phyloP scores from a whole-genome alignment of 2,797 vertebrate species.

The Liasis olivaceus region DNA sequence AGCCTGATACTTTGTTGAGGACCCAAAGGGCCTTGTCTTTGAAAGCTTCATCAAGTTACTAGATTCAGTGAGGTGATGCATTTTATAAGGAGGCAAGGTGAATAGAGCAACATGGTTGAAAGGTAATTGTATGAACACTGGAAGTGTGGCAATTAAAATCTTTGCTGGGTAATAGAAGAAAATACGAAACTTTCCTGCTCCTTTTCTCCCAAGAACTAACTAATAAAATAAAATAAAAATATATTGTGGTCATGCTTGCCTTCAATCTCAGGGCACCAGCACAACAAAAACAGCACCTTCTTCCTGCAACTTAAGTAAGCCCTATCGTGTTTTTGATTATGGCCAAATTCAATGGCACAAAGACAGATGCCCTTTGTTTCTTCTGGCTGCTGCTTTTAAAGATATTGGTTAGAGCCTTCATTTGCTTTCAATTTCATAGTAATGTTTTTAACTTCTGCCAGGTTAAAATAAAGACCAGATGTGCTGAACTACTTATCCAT shows the following conservation, averaged over 20 bases:
- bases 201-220: too few species aligned
- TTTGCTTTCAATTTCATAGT: conserved; percentile 9
- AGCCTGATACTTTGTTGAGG: not conserved
- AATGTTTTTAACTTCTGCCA: conserved; percentile 6
- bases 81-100: not conserved
- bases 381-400: not conserved
- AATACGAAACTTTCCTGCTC: not conserved
- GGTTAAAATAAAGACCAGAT: conserved; percentile 24
- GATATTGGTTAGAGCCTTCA: not conserved
- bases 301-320: not conserved
- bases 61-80: not conserved
- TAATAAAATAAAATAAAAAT: too few species aligned
- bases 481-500: not conserved
- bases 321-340: not conserved
- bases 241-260: not conserved
- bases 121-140: not conserved
- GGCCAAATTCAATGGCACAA: not conserved
- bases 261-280: not conserved
- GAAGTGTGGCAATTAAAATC: not conserved
- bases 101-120: not conserved
- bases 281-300: not conserved
- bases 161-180: not conserved
- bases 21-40: not conserved
- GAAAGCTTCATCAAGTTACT: not conserved
- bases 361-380: not conserved